phyloP scores from a whole-genome alignment of 2,888 invertebrate species.

The Scrobipalpa atriplicella region DNA sequence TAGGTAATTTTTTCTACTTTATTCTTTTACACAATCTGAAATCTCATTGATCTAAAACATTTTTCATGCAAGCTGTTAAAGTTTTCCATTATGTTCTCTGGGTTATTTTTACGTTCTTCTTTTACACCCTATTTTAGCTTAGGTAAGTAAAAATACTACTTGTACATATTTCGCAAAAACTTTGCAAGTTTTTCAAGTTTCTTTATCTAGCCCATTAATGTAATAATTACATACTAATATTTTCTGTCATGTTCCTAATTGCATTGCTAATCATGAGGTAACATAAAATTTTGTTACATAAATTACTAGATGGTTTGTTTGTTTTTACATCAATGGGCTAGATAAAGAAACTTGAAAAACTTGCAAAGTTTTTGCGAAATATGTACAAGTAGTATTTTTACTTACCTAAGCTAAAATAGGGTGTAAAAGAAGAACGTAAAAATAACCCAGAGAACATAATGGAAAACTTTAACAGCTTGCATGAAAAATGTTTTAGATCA shows the following conservation, averaged over 20 bases:
- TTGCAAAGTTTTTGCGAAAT: slow-evolving; percentile 1
- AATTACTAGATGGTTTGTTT: neutral
- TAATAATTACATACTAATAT: neutral
- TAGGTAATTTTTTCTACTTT: too few species aligned
- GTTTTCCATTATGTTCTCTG: too few species aligned
- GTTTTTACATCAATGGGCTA: neutral
- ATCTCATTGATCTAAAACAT: too few species aligned
- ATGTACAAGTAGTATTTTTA: neutral
- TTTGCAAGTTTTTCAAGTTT: neutral
- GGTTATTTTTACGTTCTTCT: too few species aligned
- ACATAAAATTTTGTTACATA: neutral
- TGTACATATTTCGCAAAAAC: neutral
- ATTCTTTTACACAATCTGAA: too few species aligned
- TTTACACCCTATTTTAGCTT: neutral
- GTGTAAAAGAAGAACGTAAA: neutral
- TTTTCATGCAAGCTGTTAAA: too few species aligned
- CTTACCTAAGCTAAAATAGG: neutral
- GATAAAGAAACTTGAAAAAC: neutral
- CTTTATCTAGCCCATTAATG: neutral
- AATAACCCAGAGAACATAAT: too few species aligned
- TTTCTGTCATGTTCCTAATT: neutral
- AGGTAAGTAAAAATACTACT: neutral
- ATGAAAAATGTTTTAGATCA: too few species aligned
- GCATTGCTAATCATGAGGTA: neutral
- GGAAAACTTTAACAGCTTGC: too few species aligned